These are phyloP conservation scores for Chelidonichthys spinosus DNA, from an alignment of 2,797 vertebrate genomes.

Conservation along the genomic window DNA sequence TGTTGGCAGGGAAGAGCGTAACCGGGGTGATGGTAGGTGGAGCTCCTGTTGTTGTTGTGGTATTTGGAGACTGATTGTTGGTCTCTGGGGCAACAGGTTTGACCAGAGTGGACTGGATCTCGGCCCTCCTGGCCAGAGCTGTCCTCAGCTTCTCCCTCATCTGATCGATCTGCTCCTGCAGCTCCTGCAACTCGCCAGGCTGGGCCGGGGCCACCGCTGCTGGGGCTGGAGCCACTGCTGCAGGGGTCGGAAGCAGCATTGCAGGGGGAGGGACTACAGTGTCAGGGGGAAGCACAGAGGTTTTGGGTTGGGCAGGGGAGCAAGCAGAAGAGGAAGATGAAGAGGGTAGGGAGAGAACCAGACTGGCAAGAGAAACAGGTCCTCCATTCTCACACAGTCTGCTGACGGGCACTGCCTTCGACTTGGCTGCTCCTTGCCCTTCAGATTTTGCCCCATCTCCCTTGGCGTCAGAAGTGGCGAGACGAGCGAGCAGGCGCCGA, in stretches of 20 bases:
- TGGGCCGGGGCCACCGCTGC: constrained; percentile 6
- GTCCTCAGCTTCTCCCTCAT: constrained; percentile 84
- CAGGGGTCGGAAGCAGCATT: too few relatives aligned
- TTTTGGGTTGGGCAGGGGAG: constrained; percentile 18
- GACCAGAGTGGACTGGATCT: constrained; percentile 84
- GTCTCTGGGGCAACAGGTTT: constrained; percentile 43
- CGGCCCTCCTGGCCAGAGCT: constrained; percentile 85
- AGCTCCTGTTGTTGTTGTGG: background rate
- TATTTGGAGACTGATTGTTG: background rate
- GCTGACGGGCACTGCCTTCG: constrained; percentile 23
- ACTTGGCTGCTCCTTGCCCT: rapidly evolving
- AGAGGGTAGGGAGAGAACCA: constrained; percentile 53
- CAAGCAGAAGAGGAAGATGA: constrained; percentile 31
- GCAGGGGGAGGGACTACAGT: background rate
- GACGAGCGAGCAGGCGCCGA: constrained; percentile 74
- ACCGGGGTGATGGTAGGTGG: constrained; percentile 22
- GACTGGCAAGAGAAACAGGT: constrained; percentile 53
- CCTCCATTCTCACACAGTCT: constrained; percentile 80
- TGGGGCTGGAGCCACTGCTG: background rate
- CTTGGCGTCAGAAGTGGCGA: constrained; percentile 9
- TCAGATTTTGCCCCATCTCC: background rate
- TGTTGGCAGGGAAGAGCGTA: constrained; percentile 53
- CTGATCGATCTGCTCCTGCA: constrained; percentile 86
- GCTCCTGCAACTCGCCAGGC: constrained; percentile 82
- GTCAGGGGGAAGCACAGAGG: background rate